phyloP scores from a whole-genome alignment of 2,797 vertebrate species.

The Neosilurus mollespiculum region DNA sequence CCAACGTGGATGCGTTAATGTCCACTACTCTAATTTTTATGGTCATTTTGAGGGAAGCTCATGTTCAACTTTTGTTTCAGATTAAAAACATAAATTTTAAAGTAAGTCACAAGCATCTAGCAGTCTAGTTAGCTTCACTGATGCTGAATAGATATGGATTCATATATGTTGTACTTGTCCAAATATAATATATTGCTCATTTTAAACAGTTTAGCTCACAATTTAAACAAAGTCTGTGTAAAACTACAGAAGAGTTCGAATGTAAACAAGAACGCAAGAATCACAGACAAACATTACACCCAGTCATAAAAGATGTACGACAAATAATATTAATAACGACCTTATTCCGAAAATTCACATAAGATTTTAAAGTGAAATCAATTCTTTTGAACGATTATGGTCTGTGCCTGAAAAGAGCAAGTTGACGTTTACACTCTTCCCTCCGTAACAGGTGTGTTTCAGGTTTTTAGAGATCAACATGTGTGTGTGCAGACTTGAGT shows the following conservation, averaged over 20 bases:
- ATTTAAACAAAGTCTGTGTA: neutral
- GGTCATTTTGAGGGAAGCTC: neutral
- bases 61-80: neutral
- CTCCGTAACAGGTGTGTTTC: slow-evolving; percentile 1
- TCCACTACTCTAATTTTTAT: neutral
- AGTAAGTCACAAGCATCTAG: neutral
- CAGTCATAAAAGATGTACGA: neutral
- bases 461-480: neutral
- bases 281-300: neutral
- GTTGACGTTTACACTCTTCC: neutral
- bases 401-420: neutral
- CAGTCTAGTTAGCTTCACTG: neutral
- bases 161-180: neutral
- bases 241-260: neutral
- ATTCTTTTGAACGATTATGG: neutral
- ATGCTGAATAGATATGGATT: neutral
- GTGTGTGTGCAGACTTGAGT: neutral
- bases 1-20: neutral
- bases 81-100: neutral
- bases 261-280: neutral
- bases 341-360: neutral
- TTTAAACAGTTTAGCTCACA: neutral
- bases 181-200: neutral
- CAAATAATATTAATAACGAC: neutral
- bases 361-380: neutral